These are phyloP conservation scores for Clitarchus hookeri DNA, from an alignment of 2,888 invertebrate genomes.

Conservation along the genomic window DNA sequence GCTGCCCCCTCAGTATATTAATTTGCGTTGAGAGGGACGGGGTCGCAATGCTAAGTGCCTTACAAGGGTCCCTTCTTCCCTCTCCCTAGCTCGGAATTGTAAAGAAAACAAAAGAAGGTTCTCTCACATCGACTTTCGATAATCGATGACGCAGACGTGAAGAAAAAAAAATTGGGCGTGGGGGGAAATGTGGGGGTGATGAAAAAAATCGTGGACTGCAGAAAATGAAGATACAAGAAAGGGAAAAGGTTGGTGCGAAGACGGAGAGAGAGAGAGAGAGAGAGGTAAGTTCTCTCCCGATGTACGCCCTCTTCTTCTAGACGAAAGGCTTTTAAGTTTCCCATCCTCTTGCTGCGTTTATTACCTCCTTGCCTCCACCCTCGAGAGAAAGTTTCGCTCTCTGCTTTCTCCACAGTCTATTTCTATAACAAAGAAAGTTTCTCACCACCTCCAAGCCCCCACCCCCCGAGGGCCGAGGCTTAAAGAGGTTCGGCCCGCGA, in stretches of 20 bases:
- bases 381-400: background rate
- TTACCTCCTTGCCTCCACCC: background rate
- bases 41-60: background rate
- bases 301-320: background rate
- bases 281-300: too few relatives aligned
- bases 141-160: background rate
- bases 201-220: background rate
- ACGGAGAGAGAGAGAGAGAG: too few relatives aligned
- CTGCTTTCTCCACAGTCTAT: slow-evolving; percentile 6
- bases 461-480: background rate
- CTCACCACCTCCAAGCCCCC: background rate
- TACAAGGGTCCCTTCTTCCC: background rate
- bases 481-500: too few relatives aligned
- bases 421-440: slow-evolving; percentile 14
- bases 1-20: background rate
- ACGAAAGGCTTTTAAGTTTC: background rate
- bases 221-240: slow-evolving; percentile 14
- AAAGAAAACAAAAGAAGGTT: slow-evolving; percentile 5
- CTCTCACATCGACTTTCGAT: slow-evolving; percentile 1
- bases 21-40: background rate
- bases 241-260: background rate
- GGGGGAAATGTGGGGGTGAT: too few relatives aligned
- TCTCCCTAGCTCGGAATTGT: background rate
- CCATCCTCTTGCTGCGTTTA: background rate
- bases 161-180: too few relatives aligned